These are phyloP conservation scores for Pygoscelis adeliae DNA, from an alignment of 2,113 vertebrate genomes.

Conservation along the genomic window DNA sequence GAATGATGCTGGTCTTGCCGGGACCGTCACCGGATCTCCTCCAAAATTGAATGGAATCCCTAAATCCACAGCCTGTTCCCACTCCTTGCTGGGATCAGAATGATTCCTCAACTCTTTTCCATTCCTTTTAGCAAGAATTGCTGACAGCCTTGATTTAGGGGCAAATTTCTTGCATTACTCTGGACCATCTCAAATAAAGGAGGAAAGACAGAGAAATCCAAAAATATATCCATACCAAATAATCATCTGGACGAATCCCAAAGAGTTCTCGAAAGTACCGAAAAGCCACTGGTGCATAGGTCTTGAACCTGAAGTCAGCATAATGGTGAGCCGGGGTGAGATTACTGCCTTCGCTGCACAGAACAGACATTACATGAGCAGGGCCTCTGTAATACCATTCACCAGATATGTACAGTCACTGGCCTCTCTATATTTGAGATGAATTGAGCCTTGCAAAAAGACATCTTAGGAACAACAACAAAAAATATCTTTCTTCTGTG, in stretches of 20 bases:
- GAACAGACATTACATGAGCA: neutral
- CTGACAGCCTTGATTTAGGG: neutral
- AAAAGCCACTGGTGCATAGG: slow-evolving; percentile 95
- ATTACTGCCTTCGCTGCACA: slow-evolving; percentile 93
- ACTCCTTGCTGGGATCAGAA: neutral
- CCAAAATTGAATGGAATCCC: neutral
- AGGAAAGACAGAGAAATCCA: neutral
- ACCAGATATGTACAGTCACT: neutral
- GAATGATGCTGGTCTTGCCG: neutral
- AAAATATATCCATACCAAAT: slow-evolving; percentile 83
- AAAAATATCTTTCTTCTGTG: neutral
- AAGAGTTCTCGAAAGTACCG: slow-evolving; percentile 99
- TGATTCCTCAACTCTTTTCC: neutral
- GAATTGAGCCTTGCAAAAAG: neutral
- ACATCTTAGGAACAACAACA: neutral
- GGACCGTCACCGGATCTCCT: neutral
- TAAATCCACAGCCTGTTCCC: neutral
- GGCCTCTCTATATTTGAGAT: neutral
- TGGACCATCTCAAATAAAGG: neutral
- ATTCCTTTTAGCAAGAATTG: neutral
- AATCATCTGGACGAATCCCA: slow-evolving; percentile 97
- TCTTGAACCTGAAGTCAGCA: slow-evolving; percentile 98
- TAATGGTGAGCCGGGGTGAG: slow-evolving; percentile 97
- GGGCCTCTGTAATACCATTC: neutral
- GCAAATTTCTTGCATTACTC: slow-evolving; percentile 57